phyloP scores from a whole-genome alignment of 2,888 invertebrate genomes.

The Lasioglossum figueresi region DNA sequence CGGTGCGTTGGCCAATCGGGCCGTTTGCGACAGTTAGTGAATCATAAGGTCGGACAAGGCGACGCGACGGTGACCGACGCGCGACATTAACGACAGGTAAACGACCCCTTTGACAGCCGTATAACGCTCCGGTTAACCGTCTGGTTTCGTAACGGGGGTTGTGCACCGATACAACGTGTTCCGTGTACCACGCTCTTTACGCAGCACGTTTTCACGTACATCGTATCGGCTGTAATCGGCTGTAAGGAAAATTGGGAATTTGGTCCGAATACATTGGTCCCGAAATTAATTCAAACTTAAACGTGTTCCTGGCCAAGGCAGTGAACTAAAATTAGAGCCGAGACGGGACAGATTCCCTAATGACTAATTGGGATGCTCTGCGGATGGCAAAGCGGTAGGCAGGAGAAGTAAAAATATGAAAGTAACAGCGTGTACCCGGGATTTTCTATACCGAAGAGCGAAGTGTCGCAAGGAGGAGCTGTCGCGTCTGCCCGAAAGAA shows the following conservation, averaged over 20 bases:
- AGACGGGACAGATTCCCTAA: constrained; percentile 19
- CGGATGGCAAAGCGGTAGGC: constrained; percentile 2
- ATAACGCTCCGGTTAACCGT: neutral
- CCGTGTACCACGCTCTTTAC: neutral
- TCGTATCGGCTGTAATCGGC: neutral
- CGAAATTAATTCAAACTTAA: neutral
- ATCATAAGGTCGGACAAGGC: constrained; percentile 27
- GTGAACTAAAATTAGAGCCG: neutral
- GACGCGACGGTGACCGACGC: constrained; percentile 15
- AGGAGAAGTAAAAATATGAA: constrained; percentile 31
- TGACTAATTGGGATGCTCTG: constrained; percentile 28
- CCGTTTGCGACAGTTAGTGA: constrained; percentile 27
- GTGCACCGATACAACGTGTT: neutral
- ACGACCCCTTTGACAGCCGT: constrained; percentile 1
- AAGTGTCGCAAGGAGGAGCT: constrained; percentile 50
- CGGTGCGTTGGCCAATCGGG: constrained; percentile 14
- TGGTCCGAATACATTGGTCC: neutral
- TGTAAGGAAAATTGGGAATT: neutral
- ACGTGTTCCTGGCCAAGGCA: neutral
- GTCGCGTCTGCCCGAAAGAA: constrained; percentile 46
- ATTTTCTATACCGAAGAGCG: constrained; percentile 36
- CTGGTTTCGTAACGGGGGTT: neutral
- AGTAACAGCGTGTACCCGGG: constrained; percentile 11
- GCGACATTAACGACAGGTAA: constrained; percentile 17
- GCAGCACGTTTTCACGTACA: neutral